phyloP scores from a whole-genome alignment of 2,888 invertebrate genomes.

The Epicampocera succincta region DNA sequence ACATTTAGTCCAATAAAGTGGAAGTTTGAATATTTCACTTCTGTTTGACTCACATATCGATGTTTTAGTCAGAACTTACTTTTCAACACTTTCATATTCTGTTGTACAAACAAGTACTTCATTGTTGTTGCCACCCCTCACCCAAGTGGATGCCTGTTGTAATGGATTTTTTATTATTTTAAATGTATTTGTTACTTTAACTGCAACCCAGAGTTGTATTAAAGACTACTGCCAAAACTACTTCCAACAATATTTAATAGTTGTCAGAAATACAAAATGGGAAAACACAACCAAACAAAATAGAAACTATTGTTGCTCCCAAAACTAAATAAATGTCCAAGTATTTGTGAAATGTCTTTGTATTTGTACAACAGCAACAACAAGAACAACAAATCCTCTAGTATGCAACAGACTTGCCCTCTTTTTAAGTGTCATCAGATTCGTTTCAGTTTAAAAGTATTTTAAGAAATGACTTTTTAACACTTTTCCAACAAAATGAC shows the following conservation, averaged over 20 bases:
- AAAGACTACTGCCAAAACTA: background rate
- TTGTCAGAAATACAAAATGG: background rate
- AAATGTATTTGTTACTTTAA: constrained; percentile 25
- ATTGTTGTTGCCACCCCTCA: background rate
- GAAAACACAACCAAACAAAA: no score
- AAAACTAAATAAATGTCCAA: background rate
- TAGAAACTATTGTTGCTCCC: background rate
- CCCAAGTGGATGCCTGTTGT: constrained; percentile 28
- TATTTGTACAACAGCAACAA: background rate
- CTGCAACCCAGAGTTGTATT: background rate
- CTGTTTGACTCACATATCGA: no score
- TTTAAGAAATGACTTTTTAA: background rate
- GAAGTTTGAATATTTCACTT: no score
- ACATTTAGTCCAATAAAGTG: no score
- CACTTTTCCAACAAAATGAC: background rate
- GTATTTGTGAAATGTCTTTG: background rate
- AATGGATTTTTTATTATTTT: constrained; percentile 49
- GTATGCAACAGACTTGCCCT: background rate
- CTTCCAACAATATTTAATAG: constrained; percentile 24
- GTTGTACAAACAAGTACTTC: constrained; percentile 2
- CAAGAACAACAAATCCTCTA: constrained; percentile 9
- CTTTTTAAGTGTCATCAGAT: constrained; percentile 43
- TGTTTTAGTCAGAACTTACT: no score
- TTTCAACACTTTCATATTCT: background rate
- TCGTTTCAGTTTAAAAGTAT: constrained; percentile 6